Conservation (phyloP, 2,888 invertebrate genomes). For the Scaptodrosophila latifasciaeformis region DNA sequence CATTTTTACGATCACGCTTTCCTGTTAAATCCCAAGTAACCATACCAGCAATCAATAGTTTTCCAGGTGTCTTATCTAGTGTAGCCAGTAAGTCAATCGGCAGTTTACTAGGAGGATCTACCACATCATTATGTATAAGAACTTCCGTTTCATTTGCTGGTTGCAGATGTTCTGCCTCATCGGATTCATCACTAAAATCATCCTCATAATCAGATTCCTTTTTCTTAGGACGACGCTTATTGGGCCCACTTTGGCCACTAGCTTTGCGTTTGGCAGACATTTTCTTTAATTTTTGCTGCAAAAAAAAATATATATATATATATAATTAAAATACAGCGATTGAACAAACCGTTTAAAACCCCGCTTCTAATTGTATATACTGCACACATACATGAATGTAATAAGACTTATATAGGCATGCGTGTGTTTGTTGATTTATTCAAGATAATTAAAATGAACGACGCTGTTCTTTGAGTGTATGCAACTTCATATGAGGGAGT, state of each 20-base stretch:
- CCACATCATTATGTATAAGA: slow-evolving; percentile 76
- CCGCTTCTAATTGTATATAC: too few relatives aligned
- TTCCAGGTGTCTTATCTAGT: slow-evolving; percentile 82
- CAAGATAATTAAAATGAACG: too few relatives aligned
- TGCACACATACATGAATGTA: too few relatives aligned
- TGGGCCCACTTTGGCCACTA: slow-evolving; percentile 72
- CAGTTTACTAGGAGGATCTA: slow-evolving; percentile 79
- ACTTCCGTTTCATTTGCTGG: slow-evolving; percentile 71
- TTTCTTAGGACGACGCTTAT: slow-evolving; percentile 74
- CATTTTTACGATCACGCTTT: slow-evolving; percentile 85
- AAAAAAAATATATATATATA: too few relatives aligned
- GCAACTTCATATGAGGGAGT: too few relatives aligned
- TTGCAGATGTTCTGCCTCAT: slow-evolving; percentile 53
- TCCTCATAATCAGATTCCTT: slow-evolving; percentile 75
- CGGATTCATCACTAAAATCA: slow-evolving; percentile 73
- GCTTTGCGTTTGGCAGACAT: slow-evolving; percentile 75
- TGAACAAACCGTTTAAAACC: too few relatives aligned
- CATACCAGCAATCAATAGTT: slow-evolving; percentile 87
- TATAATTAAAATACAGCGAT: too few relatives aligned
- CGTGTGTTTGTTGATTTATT: too few relatives aligned
- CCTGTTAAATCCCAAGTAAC: slow-evolving; percentile 94
- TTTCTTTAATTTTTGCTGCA: slow-evolving; percentile 16
- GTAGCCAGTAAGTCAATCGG: slow-evolving; percentile 81
- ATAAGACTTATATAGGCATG: too few relatives aligned
- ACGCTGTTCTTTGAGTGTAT: too few relatives aligned